Evolutionary conservation across 2,888 invertebrate genomes (phyloP), one percentile per base, ranked within the genome.

Genomic region (Crepidodera aurea): DNA sequence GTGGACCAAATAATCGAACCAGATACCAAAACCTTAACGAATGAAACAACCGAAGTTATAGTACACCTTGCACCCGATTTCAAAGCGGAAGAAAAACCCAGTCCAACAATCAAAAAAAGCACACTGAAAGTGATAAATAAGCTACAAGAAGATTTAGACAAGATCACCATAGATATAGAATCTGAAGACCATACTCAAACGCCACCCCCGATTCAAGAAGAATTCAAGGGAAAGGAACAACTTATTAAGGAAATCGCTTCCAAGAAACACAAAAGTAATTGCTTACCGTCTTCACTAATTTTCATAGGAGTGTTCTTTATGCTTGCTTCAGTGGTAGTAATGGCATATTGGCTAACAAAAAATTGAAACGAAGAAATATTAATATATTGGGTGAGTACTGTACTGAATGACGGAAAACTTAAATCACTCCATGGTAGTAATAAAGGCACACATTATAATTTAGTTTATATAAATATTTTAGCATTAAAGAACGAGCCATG

Each of bases 331-430:
- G 19, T 44, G 22, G 44, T 44, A 25, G 22, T 22, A 8, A 44
- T 44, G 44, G 10, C 44, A 7, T 44, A 44, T 44, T 44, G 44
- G 44, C 25, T 44, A 22, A 22, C 44, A 10, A 44, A 44, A 44
- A 42, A 42, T 6, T 16, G 42, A 42, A 25, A 25, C 25, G 7
- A 25, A 25, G 7, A 25, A 25, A 25, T 25, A 25, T 25, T 5
- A 25, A 7, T 25, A 25, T 25, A 25, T 5, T 25, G 25, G 4
- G 7, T 25, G 7, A 25, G 7, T 25, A 25, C 25, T 25, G 7
- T 25, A n/a, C n/a, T n/a, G n/a, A n/a, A n/a, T n/a, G n/a, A n/a
- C n/a, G n/a, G n/a, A n/a, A n/a, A n/a, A n/a, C n/a, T n/a, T n/a
- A n/a, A n/a, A n/a, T n/a, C n/a, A n/a, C n/a, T n/a, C n/a, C n/a